phyloP scores from a whole-genome alignment of 2,113 vertebrate species.

The Anolis carolinensis region DNA sequence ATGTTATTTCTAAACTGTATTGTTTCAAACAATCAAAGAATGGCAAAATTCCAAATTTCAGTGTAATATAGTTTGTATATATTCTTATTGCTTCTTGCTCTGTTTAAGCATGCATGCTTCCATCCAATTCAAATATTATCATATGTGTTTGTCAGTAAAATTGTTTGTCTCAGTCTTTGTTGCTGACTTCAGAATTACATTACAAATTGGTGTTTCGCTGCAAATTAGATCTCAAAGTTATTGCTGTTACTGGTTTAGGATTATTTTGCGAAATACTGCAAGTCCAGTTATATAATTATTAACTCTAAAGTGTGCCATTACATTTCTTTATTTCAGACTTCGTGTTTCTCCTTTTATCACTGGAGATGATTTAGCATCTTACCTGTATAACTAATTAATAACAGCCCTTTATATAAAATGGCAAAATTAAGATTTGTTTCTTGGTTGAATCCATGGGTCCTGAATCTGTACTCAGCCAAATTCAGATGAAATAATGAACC shows the following conservation, averaged over 20 bases:
- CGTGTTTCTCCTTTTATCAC: not conserved
- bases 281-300: not conserved
- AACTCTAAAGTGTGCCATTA: not conserved
- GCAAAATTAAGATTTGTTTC: too few species aligned
- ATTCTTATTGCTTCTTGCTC: constrained; percentile 23
- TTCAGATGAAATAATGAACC: not conserved
- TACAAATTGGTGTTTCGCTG: not conserved
- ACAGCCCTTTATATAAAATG: not conserved
- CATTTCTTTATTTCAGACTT: not conserved
- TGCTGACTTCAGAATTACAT: not conserved
- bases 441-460: too few species aligned
- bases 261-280: not conserved
- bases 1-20: constrained; percentile 32
- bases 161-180: not conserved
- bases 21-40: constrained; percentile 10
- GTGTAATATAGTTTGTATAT: not conserved
- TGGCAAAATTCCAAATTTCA: not conserved
- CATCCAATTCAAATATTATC: constrained; percentile 13
- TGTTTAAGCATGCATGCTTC: constrained; percentile 11
- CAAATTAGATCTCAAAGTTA: not conserved
- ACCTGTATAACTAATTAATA: too few species aligned
- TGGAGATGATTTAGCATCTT: not conserved
- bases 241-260: not conserved
- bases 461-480: too few species aligned
- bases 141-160: constrained; percentile 30